A percentile compares a stretch with the other conserved stretches of the same genome.
Conservation (phyloP, 2,113 vertebrate species). For the Benthochromis sp. region DNA sequence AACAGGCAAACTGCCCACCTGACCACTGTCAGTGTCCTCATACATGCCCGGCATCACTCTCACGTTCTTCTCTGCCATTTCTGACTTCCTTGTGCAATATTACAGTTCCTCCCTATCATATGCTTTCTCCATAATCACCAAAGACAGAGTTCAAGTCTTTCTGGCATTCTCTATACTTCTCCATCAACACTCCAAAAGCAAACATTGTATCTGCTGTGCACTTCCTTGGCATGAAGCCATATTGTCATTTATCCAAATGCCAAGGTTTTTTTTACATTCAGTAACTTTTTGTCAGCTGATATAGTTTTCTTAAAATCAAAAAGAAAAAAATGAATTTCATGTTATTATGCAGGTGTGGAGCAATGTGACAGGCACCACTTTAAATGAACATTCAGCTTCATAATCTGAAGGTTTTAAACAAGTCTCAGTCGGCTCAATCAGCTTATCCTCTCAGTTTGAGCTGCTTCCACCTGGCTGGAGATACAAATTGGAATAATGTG, state of each 20-base stretch:
- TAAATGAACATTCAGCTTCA: fast-evolving
- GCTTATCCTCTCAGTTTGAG: background rate
- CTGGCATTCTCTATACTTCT: background rate
- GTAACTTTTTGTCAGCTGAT: background rate
- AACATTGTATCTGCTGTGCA: too few relatives aligned
- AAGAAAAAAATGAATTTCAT: fast-evolving
- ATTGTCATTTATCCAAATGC: background rate
- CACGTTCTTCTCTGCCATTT: background rate
- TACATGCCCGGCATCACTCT: fast-evolving
- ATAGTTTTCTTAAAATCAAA: background rate
- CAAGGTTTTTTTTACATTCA: background rate
- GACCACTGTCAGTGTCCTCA: background rate
- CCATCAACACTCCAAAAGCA: background rate
- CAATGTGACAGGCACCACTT: background rate
- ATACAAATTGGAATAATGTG: background rate
- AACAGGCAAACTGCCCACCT: background rate
- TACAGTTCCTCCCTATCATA: fast-evolving
- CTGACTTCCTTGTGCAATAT: background rate
- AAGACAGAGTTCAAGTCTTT: background rate
- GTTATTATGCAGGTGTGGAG: background rate
- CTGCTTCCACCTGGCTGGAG: background rate
- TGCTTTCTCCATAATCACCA: fast-evolving
- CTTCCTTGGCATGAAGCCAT: background rate
- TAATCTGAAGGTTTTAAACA: background rate
- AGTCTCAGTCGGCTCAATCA: background rate